phyloP scores from a whole-genome alignment of 2,797 vertebrate species.

The Enoplosus armatus region DNA sequence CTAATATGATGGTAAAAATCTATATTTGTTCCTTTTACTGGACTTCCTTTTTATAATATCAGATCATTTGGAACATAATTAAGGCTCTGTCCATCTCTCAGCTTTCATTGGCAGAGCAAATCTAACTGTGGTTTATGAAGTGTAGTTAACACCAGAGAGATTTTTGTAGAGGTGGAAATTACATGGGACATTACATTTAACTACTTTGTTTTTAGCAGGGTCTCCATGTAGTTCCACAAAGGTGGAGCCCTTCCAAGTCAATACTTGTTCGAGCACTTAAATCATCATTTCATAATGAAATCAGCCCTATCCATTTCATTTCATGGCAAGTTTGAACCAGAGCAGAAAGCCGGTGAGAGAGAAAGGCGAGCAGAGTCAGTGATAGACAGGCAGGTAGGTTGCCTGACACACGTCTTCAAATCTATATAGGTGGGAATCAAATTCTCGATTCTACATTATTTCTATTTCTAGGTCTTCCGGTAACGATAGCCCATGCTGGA shows the following conservation, averaged over 20 bases:
- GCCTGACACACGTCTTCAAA: not conserved
- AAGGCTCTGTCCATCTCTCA: slow-evolving; percentile 56
- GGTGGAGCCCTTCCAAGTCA: slow-evolving; percentile 70
- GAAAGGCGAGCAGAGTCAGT: slow-evolving; percentile 8
- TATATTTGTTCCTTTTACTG: slow-evolving; percentile 18
- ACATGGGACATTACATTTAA: slow-evolving; percentile 85
- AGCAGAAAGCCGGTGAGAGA: slow-evolving; percentile 32
- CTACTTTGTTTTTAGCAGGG: slow-evolving; percentile 77
- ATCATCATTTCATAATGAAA: slow-evolving; percentile 68
- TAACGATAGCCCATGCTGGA: slow-evolving; percentile 80
- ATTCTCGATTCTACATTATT: not conserved
- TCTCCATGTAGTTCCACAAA: slow-evolving; percentile 76
- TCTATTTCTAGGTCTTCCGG: slow-evolving; percentile 77
- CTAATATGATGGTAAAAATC: slow-evolving; percentile 3
- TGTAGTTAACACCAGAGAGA: slow-evolving; percentile 72
- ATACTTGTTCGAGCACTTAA: slow-evolving; percentile 74
- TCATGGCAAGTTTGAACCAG: slow-evolving; percentile 52
- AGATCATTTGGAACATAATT: slow-evolving; percentile 56
- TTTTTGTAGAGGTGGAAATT: slow-evolving; percentile 80
- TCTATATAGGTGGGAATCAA: not conserved
- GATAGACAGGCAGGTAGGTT: slow-evolving; percentile 23
- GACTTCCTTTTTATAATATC: slow-evolving; percentile 35
- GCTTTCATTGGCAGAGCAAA: slow-evolving; percentile 54
- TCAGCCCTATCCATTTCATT: slow-evolving; percentile 68
- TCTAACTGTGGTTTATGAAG: slow-evolving; percentile 76